Base-by-base conservation (phyloP, 2,113 vertebrate genomes). In the Thunnus maccoyii region DNA sequence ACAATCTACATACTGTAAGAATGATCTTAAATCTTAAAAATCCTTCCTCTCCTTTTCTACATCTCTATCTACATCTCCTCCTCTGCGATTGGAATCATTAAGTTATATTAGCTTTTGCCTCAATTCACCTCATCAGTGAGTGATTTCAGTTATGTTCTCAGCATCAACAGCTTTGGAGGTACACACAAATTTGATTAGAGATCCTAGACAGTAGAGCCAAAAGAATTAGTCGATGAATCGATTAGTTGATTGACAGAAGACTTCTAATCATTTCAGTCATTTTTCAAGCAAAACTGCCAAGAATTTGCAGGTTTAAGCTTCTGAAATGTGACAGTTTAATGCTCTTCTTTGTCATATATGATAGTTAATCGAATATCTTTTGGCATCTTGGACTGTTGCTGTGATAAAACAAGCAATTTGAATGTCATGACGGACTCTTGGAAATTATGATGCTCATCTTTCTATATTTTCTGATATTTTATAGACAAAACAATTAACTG, bases 11-110 rank as follows among this genome's bases (percentile, higher is more conserved):
- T 5, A 17, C 14, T 30, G n/a, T 11, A 1, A 65, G 47, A 67
- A 71, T 67, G 8, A 47, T 58, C 0, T n/a, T 6, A 52, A 51
- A 41, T 51, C 30, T 62, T 27, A 25, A 69, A 79, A 64, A 78
- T 54, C 20, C 41, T 46, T 25, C 9, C 3, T 8, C n/a, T 64
- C 32, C 12, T 46, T 30, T 44, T 16, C 47, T 15, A 44, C 18
- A 30, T 58, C 12, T 47, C 64, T 30, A 55, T 64, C 0, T 52
- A 0, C 46, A 48, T 63, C 25, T 50, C 46, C 25, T 50, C 46
- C 9, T 86, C 32, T 48, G 56, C 5, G 18, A 61, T 69, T 55
- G 6, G 17, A 78, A 64, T 57, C 20, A 47, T 36, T 47, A 36
- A 7, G 17, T 54, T 22, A 61, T 9, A 3, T n/a, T 2, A 41